These are phyloP conservation scores for Progne subis DNA, from an alignment of 2,113 vertebrate species.

Conservation along the genomic window DNA sequence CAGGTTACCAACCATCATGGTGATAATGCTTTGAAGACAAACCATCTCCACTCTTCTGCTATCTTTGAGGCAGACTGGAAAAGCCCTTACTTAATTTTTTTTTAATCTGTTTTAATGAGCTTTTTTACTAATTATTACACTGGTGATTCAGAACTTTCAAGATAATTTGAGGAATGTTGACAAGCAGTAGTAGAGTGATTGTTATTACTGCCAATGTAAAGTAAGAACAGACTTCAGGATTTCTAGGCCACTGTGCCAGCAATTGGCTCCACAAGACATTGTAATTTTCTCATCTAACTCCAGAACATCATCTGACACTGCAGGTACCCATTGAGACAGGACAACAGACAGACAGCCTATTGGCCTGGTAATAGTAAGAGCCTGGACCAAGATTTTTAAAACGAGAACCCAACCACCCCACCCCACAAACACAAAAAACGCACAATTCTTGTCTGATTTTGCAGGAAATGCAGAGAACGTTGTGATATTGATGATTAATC, in stretches of 20 bases:
- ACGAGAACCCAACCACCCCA: background rate
- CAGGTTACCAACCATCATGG: background rate
- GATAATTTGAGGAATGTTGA: background rate
- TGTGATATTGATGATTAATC: background rate
- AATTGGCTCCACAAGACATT: rapidly evolving
- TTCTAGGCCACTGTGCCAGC: background rate
- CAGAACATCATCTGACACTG: background rate
- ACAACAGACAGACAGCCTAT: background rate
- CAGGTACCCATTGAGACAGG: background rate
- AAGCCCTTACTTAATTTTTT: background rate
- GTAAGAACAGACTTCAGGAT: background rate
- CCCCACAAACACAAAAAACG: background rate
- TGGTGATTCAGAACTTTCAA: background rate
- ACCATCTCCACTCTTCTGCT: background rate
- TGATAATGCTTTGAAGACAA: background rate
- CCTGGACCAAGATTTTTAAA: background rate
- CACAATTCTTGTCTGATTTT: background rate
- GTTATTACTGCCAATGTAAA: background rate
- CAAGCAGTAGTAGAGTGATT: background rate
- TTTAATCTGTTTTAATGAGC: background rate
- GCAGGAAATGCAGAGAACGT: background rate
- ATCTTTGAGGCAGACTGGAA: background rate
- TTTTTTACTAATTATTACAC: background rate
- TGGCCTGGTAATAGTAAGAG: background rate
- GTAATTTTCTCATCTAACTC: background rate